These are phyloP conservation scores for Micrastur ruficollis DNA, from an alignment of 2,797 vertebrate species.

Conservation along the genomic window DNA sequence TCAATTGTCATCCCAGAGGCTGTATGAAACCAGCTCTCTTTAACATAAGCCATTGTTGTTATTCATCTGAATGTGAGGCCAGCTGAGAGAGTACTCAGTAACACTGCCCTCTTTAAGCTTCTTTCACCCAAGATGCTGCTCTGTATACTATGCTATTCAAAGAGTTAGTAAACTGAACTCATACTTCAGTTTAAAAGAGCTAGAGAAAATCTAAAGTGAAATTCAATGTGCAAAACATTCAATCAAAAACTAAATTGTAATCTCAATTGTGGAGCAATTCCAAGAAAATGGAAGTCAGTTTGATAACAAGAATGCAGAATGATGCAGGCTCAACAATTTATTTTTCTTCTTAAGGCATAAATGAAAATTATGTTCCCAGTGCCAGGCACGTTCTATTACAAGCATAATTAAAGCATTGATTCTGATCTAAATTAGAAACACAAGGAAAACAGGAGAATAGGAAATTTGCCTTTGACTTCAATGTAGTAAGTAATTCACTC, in stretches of 20 bases:
- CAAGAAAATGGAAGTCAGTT: constrained; percentile 37
- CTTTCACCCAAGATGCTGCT: background rate
- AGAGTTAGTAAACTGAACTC: background rate
- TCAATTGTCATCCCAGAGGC: background rate
- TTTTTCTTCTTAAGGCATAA: constrained; percentile 10
- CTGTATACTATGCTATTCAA: background rate
- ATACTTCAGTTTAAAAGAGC: background rate
- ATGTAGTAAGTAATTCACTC: background rate
- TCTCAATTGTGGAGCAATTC: constrained; percentile 38
- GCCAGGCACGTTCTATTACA: background rate
- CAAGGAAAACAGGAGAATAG: background rate
- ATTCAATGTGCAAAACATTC: constrained; percentile 45
- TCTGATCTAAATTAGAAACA: background rate
- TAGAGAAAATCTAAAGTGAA: constrained; percentile 51
- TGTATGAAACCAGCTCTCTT: background rate
- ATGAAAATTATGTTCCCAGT: constrained; percentile 28
- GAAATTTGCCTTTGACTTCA: constrained; percentile 9
- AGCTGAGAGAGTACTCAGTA: background rate
- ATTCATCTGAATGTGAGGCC: background rate
- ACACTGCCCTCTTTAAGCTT: background rate
- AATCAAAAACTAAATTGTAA: constrained; percentile 47
- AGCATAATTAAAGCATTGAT: constrained; percentile 21
- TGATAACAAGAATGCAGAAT: constrained; percentile 5
- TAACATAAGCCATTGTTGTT: background rate
- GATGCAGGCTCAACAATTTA: constrained; percentile 8